Evolutionary conservation across 1,140 invertebrate genomes (phyloP), one percentile per base, ranked within the genome.

Genomic region (Hylaeus anthracinus): DNA sequence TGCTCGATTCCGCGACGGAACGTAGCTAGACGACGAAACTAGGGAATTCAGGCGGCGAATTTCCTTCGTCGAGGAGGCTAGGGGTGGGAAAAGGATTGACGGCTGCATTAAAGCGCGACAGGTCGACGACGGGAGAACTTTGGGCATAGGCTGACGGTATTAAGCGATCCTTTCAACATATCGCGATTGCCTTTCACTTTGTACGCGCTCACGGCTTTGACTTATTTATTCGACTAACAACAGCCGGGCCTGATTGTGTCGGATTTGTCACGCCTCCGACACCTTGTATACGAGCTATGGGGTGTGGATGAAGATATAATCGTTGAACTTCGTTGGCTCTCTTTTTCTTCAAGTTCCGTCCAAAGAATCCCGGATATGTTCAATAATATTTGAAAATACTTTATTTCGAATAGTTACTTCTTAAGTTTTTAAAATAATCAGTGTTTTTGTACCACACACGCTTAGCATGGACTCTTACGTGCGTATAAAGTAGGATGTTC

Each of bases 101-200:
- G 72, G 84, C 77, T 84, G 55, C 78, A 85, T 85, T 84, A 85
- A 85, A 85, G 53, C 66, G 58, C 72, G 84, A 81, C 72, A 84
- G 69, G 61, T 53, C 72, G 84, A 81, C 72, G 78, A 63, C 43
- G 63, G 12, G 65, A 70, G 67, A 85, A 81, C 53, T 72, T 79
- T 60, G 56, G 55, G 26, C 14, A 60, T 67, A n/a, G 63, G 9
- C 45, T n/a, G 66, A 64, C 64, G 67, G 76, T 84, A 81, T 85
- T 84, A 85, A 72, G 43, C 73, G 81, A 53, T 71, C 63, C 71
- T 79, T 79, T 72, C 77, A 56, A 71, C 72, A 72, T 81, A 71
- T 85, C 83, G 67, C 79, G 51, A 72, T 75, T 73, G 45, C 15
- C 15, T 74, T 15, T 9, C 15, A n/a, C n/a, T 53, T 74, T 53